These are phyloP conservation scores for Limonius californicus DNA, from an alignment of 1,140 invertebrate species.

Conservation along the genomic window DNA sequence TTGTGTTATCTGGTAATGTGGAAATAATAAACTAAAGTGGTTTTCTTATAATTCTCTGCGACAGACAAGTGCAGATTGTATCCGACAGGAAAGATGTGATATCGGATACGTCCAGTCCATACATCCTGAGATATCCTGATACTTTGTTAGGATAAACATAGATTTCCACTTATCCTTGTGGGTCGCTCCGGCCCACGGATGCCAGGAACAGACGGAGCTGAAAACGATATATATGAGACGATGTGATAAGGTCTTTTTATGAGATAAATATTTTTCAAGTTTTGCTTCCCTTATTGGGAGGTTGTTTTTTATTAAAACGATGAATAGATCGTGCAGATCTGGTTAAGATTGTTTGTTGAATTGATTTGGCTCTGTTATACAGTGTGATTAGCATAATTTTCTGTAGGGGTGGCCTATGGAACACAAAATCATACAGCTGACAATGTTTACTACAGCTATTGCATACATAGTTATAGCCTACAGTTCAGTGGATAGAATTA, in stretches of 20 bases:
- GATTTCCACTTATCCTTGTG: conserved; percentile 14
- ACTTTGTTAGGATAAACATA: conserved; percentile 15
- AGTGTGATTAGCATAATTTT: no score
- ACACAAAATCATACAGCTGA: no score
- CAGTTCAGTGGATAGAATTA: no score
- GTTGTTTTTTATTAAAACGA: background rate
- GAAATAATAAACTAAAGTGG: no score
- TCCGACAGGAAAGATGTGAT: conserved; percentile 2
- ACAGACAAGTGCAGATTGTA: conserved; percentile 8
- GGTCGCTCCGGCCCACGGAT: conserved; percentile 1
- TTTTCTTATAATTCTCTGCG: background rate
- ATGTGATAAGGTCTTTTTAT: conserved; percentile 9
- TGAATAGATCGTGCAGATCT: background rate
- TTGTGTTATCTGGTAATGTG: no score
- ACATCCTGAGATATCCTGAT: conserved; percentile 8
- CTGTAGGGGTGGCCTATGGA: no score
- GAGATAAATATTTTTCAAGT: conserved; percentile 4
- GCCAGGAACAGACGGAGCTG: background rate
- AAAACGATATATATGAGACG: conserved; percentile 1
- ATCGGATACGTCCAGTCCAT: conserved; percentile 11
- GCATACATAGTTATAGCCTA: no score
- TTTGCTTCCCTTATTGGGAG: conserved; percentile 3
- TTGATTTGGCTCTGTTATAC: no score
- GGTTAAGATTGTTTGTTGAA: no score
- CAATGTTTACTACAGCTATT: no score